phyloP scores from a whole-genome alignment of 2,797 vertebrate genomes.

The Silurus lanzhouensis region DNA sequence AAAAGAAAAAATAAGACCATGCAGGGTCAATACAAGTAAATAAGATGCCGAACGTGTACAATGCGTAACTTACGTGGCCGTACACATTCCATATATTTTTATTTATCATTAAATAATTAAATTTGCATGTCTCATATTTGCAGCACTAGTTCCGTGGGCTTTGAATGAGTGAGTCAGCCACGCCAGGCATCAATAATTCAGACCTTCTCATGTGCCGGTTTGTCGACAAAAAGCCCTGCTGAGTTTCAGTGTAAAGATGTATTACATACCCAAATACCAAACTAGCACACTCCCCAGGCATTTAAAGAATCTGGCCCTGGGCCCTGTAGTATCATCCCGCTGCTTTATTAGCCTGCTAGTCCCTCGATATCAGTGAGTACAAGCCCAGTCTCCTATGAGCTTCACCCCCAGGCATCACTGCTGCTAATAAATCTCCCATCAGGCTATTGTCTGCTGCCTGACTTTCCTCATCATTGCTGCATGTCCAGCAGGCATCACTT shows the following conservation, averaged over 20 bases:
- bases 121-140: slow-evolving; percentile 42
- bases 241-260: slow-evolving; percentile 52
- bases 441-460: slow-evolving; percentile 38
- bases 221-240: slow-evolving; percentile 42
- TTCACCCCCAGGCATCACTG: slow-evolving; percentile 36
- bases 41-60: slow-evolving; percentile 10
- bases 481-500: slow-evolving; percentile 30
- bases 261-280: slow-evolving; percentile 54
- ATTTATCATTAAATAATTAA: slow-evolving; percentile 46
- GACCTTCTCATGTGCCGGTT: slow-evolving; percentile 34
- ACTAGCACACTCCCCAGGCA: slow-evolving; percentile 35
- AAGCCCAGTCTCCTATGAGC: slow-evolving; percentile 19
- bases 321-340: slow-evolving; percentile 5
- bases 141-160: slow-evolving; percentile 25
- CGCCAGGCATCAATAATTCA: slow-evolving; percentile 43
- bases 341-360: slow-evolving; percentile 45
- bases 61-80: slow-evolving; percentile 5
- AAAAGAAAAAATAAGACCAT: slow-evolving; percentile 10
- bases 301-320: slow-evolving; percentile 38
- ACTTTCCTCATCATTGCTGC: slow-evolving; percentile 37
- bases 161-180: slow-evolving; percentile 40
- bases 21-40: slow-evolving; percentile 19
- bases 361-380: slow-evolving; percentile 30
- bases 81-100: slow-evolving; percentile 13
- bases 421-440: slow-evolving; percentile 47